Conservation (phyloP, 1,140 invertebrate species). For the Papilio xuthus region DNA sequence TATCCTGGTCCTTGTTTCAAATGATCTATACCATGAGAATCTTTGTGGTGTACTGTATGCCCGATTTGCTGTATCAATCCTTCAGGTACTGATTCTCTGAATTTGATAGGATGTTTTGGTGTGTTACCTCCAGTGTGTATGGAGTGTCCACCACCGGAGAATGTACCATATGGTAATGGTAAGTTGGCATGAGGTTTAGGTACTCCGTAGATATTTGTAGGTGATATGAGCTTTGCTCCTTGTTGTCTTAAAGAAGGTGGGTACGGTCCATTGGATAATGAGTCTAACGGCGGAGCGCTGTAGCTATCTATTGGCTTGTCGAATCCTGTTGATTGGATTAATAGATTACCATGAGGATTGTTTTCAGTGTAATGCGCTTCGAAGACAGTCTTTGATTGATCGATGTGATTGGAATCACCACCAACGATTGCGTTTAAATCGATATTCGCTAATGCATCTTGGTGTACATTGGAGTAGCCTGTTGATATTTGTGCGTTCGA, state of each 20-base stretch:
- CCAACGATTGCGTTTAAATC: conserved; percentile 78
- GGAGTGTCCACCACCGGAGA: conserved; percentile 73
- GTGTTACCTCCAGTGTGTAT: conserved; percentile 72
- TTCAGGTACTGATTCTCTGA: conserved; percentile 86
- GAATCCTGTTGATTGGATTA: conserved; percentile 50
- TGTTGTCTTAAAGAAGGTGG: conserved; percentile 74
- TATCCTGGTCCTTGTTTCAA: conserved; percentile 81
- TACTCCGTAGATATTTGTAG: conserved; percentile 81
- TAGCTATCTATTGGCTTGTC: conserved; percentile 76
- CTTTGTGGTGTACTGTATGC: conserved; percentile 82
- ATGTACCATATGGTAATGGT: conserved; percentile 73
- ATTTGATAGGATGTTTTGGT: conserved; percentile 84
- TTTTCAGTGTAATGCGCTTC: conserved; percentile 79
- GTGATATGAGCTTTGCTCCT: conserved; percentile 79
- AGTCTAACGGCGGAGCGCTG: conserved; percentile 77
- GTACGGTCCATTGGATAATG: conserved; percentile 78
- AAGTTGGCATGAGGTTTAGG: conserved; percentile 75
- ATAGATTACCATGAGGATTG: conserved; percentile 50
- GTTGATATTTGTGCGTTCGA: conserved; percentile 63
- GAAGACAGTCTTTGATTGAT: conserved; percentile 79
- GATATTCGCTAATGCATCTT: conserved; percentile 75
- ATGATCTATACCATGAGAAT: conserved; percentile 73
- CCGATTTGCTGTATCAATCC: conserved; percentile 85
- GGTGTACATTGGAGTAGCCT: conserved; percentile 73
- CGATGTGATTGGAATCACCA: conserved; percentile 75